Evolutionary conservation across 2,888 invertebrate genomes (phyloP).

Genomic region (Drosophila meridiana): DNA sequence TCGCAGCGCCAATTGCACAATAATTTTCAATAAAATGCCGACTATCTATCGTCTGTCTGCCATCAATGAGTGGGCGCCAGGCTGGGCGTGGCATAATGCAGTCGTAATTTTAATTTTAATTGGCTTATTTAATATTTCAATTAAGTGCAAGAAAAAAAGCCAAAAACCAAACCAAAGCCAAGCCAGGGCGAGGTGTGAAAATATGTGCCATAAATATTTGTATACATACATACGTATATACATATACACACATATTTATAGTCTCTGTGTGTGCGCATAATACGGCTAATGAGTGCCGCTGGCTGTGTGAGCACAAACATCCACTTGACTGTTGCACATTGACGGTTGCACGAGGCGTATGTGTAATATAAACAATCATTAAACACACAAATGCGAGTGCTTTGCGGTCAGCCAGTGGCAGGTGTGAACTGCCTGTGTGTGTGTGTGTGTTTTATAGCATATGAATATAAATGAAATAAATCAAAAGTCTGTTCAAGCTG

Average conservation of each 20-base stretch:
- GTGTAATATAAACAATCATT: slow-evolving; percentile 35
- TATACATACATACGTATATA: neutral
- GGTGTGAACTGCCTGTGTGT: neutral
- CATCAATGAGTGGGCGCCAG: slow-evolving; percentile 41
- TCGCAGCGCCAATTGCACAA: slow-evolving; percentile 25
- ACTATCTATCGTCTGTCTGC: slow-evolving; percentile 73
- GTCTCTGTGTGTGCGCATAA: slow-evolving; percentile 29
- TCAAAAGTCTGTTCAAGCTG: slow-evolving; percentile 16
- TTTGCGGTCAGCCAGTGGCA: slow-evolving; percentile 11
- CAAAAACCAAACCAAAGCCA: slow-evolving; percentile 22
- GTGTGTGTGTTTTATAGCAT: slow-evolving; percentile 1
- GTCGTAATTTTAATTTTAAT: slow-evolving; percentile 78
- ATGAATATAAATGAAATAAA: slow-evolving; percentile 17
- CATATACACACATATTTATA: neutral
- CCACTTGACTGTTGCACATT: slow-evolving; percentile 30
- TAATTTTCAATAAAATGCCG: slow-evolving; percentile 61
- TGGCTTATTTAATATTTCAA: slow-evolving; percentile 82
- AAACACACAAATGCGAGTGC: slow-evolving; percentile 6
- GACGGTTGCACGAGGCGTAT: slow-evolving; percentile 46
- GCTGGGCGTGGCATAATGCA: slow-evolving; percentile 55
- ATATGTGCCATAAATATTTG: slow-evolving; percentile 56
- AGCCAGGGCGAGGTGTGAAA: slow-evolving; percentile 51
- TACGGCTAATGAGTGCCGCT: slow-evolving; percentile 67
- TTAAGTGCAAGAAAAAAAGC: slow-evolving; percentile 55
- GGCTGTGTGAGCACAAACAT: slow-evolving; percentile 18